Conservation (phyloP, 2,113 vertebrate species). For the Corythoichthys haematopterus region DNA sequence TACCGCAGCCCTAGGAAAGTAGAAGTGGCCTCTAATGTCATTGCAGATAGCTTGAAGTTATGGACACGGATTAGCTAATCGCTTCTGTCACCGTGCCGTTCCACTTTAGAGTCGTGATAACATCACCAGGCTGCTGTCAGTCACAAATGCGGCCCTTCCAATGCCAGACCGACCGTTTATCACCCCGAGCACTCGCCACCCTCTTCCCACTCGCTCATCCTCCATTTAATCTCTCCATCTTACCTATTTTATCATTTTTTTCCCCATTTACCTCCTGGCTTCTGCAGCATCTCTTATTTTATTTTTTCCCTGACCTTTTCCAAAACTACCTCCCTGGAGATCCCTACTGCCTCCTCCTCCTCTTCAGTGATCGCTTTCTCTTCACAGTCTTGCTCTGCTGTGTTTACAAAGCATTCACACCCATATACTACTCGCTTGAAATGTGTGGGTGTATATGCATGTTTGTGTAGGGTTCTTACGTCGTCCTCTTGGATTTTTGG, state of each 20-base stretch:
- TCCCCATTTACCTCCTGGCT: constrained; percentile 13
- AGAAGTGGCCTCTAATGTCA: background rate
- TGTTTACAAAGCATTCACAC: constrained; percentile 46
- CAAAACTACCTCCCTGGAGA: constrained; percentile 33
- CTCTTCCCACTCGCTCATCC: background rate
- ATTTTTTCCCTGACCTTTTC: constrained; percentile 47
- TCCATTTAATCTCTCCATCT: constrained; percentile 7
- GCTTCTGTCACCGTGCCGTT: constrained; percentile 14
- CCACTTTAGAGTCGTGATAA: constrained; percentile 7
- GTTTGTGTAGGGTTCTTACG: constrained; percentile 2
- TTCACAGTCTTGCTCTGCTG: constrained; percentile 22
- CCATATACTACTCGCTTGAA: constrained; percentile 10
- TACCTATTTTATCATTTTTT: background rate
- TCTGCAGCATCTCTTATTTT: constrained; percentile 30
- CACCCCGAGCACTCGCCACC: background rate
- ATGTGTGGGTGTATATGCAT: background rate
- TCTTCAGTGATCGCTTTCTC: constrained; percentile 23
- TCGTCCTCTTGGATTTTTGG: constrained; percentile 35
- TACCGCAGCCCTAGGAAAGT: background rate
- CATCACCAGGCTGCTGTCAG: constrained; percentile 23
- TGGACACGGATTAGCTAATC: constrained; percentile 10
- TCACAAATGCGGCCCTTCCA: constrained; percentile 17
- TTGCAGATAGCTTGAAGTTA: background rate
- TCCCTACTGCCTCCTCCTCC: constrained; percentile 9
- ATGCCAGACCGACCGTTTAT: background rate